Base-by-base conservation (phyloP, 2,888 invertebrate genomes). In the Spisula solida region DNA sequence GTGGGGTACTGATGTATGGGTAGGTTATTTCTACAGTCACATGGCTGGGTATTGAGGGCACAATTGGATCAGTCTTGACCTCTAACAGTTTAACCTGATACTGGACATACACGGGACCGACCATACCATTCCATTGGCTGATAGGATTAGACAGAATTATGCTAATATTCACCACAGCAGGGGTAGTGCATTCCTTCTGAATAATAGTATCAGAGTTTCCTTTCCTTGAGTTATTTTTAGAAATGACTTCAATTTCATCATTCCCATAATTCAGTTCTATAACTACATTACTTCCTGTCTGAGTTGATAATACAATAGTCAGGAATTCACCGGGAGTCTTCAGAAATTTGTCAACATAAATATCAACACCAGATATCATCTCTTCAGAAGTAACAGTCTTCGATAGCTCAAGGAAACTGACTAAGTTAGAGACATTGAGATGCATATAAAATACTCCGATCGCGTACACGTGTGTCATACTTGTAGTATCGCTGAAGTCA, bases 221-320 rank as follows among this genome's bases (percentile, higher is more conserved):
- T 78, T 89, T 84, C 6, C 51, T 81, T 31, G 82, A 86, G 84
- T 93, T 93, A n/a, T 89, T 87, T 29, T 92, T 34, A 31, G 47
- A n/a, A 12, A 90, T 81, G 0, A 79, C 83, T 66, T 89, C 86
- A 25, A 48, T 79, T 16, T 81, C 87, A 5, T 83, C 90, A 78
- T 92, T 86, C 34, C 93, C 93, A 55, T 86, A 85, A 75, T 89
- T 70, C 20, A 93, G 51, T 29, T 84, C 83, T 14, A 93, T 20
- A 16, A 81, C 82, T 8, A 94, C 16, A 70, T 93, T 92, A 29
- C 94, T 93, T 2, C 94, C 94, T 82, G 90, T 90, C 16, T 18
- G 14, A 6, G 91, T 88, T 0, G 81, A 48, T 12, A 94, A 81
- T 29, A 85, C 82, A 12, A 94, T 70, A 10, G 86, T 80, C 14